These are phyloP conservation scores for Bombylius discolor DNA, from an alignment of 2,888 invertebrate genomes.

Conservation along the genomic window DNA sequence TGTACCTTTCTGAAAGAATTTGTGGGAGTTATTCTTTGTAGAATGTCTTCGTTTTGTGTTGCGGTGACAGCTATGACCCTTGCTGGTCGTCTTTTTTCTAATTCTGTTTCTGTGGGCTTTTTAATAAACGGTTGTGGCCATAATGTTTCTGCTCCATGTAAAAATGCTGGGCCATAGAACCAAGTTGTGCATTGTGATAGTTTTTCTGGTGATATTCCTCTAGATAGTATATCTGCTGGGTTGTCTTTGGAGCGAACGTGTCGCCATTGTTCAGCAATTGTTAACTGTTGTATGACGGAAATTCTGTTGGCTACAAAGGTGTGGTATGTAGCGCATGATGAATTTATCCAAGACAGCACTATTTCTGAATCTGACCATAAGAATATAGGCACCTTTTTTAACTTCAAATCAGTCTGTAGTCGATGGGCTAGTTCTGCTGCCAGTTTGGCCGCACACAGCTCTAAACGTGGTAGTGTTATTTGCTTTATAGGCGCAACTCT, in stretches of 20 bases:
- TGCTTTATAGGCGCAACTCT: no score
- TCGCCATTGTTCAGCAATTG: conserved; percentile 5
- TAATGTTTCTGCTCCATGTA: neutral
- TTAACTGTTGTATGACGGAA: conserved; percentile 6
- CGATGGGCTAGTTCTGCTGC: neutral
- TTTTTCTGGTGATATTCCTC: conserved; percentile 9
- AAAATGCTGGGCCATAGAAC: conserved; percentile 13
- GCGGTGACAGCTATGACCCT: no score
- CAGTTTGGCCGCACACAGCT: neutral
- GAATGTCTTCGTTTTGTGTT: no score
- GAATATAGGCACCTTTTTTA: neutral
- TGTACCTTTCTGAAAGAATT: no score
- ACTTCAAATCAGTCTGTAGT: neutral
- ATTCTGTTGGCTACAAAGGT: conserved; percentile 12
- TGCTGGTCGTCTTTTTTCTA: no score
- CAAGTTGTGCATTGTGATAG: conserved; percentile 7
- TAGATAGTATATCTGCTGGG: conserved; percentile 12
- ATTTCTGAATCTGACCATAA: neutral
- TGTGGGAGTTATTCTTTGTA: no score
- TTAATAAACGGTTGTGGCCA: neutral
- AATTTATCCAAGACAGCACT: neutral
- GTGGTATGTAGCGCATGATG: neutral
- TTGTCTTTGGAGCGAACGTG: conserved; percentile 12
- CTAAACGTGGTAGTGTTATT: no score
- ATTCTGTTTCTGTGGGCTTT: no score